These are phyloP conservation scores for Magallana gigas DNA, from an alignment of 1,140 invertebrate species.

Conservation along the genomic window DNA sequence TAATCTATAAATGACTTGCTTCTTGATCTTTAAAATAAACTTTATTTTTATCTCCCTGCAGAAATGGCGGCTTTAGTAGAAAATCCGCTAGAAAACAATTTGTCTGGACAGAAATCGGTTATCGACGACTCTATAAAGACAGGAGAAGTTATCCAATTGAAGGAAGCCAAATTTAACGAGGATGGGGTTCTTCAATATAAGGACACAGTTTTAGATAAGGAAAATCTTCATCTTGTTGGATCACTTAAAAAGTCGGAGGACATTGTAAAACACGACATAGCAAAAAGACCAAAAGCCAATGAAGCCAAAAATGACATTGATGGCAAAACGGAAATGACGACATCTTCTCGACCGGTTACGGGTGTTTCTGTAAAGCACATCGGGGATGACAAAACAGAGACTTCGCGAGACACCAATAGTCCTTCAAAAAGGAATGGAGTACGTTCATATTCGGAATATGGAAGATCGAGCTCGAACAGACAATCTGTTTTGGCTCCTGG, in stretches of 20 bases:
- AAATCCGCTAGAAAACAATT: constrained; percentile 29
- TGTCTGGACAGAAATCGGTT: background rate
- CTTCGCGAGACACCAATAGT: constrained; percentile 31
- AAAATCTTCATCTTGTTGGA: constrained; percentile 6
- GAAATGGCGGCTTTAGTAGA: constrained; percentile 55
- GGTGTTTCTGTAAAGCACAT: constrained; percentile 32
- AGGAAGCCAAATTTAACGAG: constrained; percentile 49
- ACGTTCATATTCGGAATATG: constrained; percentile 19
- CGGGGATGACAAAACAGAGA: constrained; percentile 17
- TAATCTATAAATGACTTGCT: too few relatives aligned
- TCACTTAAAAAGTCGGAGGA: constrained; percentile 32
- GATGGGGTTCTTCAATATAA: constrained; percentile 50
- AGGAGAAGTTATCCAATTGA: constrained; percentile 45
- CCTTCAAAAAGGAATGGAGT: constrained; percentile 1
- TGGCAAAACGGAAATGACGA: constrained; percentile 33
- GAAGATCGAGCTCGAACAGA: constrained; percentile 31
- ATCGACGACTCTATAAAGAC: background rate
- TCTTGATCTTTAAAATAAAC: too few relatives aligned
- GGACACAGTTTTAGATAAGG: constrained; percentile 42
- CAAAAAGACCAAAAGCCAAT: constrained; percentile 29
- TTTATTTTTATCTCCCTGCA: constrained; percentile 33
- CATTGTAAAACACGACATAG: constrained; percentile 46
- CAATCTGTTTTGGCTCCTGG: constrained; percentile 27
- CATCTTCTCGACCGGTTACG: constrained; percentile 46
- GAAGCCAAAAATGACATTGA: constrained; percentile 31